Base-by-base conservation (phyloP, 2,113 vertebrate species). In the Halichoerus grypus region DNA sequence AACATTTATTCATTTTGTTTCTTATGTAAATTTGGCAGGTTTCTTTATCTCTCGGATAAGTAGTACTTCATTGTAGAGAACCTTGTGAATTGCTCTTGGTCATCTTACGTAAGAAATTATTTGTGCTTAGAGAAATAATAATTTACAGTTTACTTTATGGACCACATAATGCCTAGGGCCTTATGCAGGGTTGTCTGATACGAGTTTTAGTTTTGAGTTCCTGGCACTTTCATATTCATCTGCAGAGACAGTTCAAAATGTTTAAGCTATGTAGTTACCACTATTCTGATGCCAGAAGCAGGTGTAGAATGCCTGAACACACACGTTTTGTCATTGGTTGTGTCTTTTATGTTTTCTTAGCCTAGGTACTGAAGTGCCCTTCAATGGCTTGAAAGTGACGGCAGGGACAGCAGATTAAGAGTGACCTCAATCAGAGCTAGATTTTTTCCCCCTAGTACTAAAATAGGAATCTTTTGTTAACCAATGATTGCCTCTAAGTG, bases 101-200 rank as follows among this genome's bases (percentile, higher is more conserved):
- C 74, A 92, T 96, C 8, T 86, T 93, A 88, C 22, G 28, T 82
- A 57, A 95, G 57, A 95, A 92, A 53, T 76, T 93, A 80, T 91
- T 96, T 94, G 63, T 93, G 4, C 46, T 97, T 77, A 85, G 31
- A 85, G 65, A 96, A 97, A 97, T 94, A 94, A 85, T 91, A 77
- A 93, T 55, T 81, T 92, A 82, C 57, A 5, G 22, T 90, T 86
- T 93, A 81, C 22, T 86, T 74, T 89, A 81, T 11, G 57, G 18
- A 90, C 12, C 33, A 67, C 22, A 36, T 87, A 79, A 46, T 36
- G 46, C 46, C 53, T 82, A 65, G 49, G 18, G 39, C 49, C 74
- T 49, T 77, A 88, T 90, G 16, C 57, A 92, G 49, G 36, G 24
- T 19, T 85, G 10, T 65, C 33, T 88, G 36, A 42, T 33, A 65